Base-by-base conservation (phyloP, 2,888 invertebrate genomes). In the Digitonthophagus gazella region DNA sequence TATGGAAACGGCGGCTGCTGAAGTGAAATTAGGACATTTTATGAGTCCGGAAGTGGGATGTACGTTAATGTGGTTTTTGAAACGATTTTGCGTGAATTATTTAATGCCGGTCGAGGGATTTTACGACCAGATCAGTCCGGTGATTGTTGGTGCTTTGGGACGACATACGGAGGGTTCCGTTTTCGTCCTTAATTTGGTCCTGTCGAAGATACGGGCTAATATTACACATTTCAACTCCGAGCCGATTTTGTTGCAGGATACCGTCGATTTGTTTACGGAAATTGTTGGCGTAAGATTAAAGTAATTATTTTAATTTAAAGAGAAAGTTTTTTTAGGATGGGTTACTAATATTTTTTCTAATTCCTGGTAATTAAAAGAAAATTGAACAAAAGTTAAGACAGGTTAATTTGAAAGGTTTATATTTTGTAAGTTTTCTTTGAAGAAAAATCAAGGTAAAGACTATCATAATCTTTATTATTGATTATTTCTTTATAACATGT, bases 41-140 rank as follows among this genome's bases (percentile, higher is more conserved):
- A 86, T 94, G 75, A 94, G 94, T 79, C 94, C 94, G 0, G 93
- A 93, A 81, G 87, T 95, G 1, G 90, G 90, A 1, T 89, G 89
- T 58, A 91, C 91, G 0, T 84, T 91, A 61, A 89, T 92, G 74
- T 95, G 93, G 93, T 90, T 93, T 76, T 83, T 95, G 61, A 88
- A 89, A 75, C 87, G 91, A 74, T 95, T 93, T 91, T 88, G 91
- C 64, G 85, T 89, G 73, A 88, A 89, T 0, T 95, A 93, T 78
- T 83, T 94, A 70, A 83, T 91, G 76, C 88, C 89, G 11, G 85
- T 85, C 71, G 89, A 89, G 78, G 83, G 82, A 72, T 86, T 85
- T 77, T 89, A 89, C 76, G 79, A 83, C 67, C 81, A 89, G 87
- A 83, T 91, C 69, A 90, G 90, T 79, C 83, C 86, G 19, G 85